phyloP scores from a whole-genome alignment of 64 coral and sea anemone genomes.

The Dendronephthya gigantea region DNA sequence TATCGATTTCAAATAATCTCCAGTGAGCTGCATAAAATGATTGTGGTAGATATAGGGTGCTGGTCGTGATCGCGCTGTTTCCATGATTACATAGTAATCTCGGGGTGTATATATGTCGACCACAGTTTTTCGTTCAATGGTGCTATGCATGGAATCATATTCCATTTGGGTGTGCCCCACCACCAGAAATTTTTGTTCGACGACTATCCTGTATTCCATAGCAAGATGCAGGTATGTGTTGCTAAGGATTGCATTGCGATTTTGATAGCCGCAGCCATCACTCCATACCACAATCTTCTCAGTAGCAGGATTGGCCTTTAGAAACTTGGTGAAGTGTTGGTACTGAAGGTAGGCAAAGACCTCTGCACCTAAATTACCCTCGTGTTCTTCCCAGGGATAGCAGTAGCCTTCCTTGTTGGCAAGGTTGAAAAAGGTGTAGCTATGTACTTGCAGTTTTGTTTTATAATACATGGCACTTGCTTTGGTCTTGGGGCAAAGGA shows the following conservation, averaged over 20 bases:
- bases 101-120: no score
- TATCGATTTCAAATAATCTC: no score
- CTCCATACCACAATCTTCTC: constrained; percentile 5
- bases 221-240: no score
- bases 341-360: background rate
- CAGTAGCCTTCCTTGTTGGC: constrained; percentile 14
- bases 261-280: constrained; percentile 12
- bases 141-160: no score
- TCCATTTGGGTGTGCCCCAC: no score
- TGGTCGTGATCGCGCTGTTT: no score
- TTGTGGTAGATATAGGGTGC: no score
- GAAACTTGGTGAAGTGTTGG: background rate
- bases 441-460: constrained; percentile 16
- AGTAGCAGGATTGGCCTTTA: background rate
- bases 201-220: no score
- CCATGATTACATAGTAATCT: no score
- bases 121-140: no score
- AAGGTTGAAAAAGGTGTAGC: constrained; percentile 12
- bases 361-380: constrained; percentile 3
- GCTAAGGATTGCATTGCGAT: background rate
- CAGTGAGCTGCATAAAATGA: no score
- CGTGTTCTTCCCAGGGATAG: constrained; percentile 5
- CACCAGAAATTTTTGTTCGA: no score
- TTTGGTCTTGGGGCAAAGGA: background rate
- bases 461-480: constrained; percentile 9